Base-by-base conservation (phyloP, 2,888 invertebrate species). In the Orchestes rusci region DNA sequence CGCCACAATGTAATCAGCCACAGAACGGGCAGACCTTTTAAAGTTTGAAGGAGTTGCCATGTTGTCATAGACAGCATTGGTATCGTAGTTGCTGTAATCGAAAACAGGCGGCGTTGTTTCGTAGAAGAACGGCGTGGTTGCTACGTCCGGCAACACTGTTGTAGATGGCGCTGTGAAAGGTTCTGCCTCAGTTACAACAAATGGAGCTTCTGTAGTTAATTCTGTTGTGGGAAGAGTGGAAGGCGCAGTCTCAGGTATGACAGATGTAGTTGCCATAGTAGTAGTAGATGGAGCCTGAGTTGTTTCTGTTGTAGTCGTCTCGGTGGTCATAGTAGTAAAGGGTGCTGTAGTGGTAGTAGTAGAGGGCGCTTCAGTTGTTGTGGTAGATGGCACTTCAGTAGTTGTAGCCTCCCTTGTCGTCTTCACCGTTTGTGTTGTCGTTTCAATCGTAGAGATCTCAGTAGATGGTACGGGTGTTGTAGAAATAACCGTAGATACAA, bases 1-100 rank as follows among this genome's bases (percentile, higher is more conserved):
- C 7, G 67, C 64, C 39, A 69, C 63, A 8, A 67, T 43, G 43
- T 66, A 69, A 52, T 69, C 68, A 31, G 64, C 58, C 4, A 67
- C 47, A n/a, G 67, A 66, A 46, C 67, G 32, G 1, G 39, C 33
- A 5, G 27, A 32, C 33, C 50, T 42, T 16, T 43, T 39, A 13
- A 43, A 30, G 19, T 43, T 50, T 3, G n/a, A n/a, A n/a, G n/a
- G n/a, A n/a, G n/a, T n/a, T 36, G 8, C 3, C 10, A 12, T 12
- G 2, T 31, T 15, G 15, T 38, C 28, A n/a, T 2, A n/a, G 10
- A 2, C 29, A 29, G 29, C 28, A 18, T 13, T 18, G 19, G 34
- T 34, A n/a, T 36, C 39, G 8, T 29, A 15, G n/a, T 15, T 16
- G 12, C n/a, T 33, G 10, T 43, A 37, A 17, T 42, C 44, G 10